phyloP scores from a whole-genome alignment of 2,113 vertebrate genomes.

The Xyliphius kryptos region DNA sequence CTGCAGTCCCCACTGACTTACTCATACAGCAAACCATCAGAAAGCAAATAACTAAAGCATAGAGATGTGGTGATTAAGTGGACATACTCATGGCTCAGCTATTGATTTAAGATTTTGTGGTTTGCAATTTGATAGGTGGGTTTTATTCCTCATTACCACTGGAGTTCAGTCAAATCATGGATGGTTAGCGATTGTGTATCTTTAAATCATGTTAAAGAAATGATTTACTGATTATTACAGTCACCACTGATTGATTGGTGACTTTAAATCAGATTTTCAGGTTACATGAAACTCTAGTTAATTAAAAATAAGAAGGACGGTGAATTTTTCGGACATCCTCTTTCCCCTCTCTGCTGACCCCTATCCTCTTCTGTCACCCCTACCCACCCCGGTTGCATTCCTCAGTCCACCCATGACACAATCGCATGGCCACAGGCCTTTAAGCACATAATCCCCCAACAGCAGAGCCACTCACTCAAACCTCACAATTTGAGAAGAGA shows the following conservation, averaged over 20 bases:
- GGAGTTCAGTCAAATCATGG: slow-evolving; percentile 12
- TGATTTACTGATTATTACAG: too few relatives aligned
- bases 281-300: too few relatives aligned
- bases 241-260: too few relatives aligned
- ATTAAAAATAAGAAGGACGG: too few relatives aligned
- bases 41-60: slow-evolving; percentile 1
- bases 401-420: slow-evolving; percentile 30
- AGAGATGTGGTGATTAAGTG: slow-evolving; percentile 13
- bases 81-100: slow-evolving; percentile 18
- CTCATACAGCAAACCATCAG: slow-evolving; percentile 15
- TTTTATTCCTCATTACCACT: slow-evolving; percentile 1
- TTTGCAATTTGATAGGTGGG: slow-evolving; percentile 29
- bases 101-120: slow-evolving; percentile 22
- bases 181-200: too few relatives aligned
- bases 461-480: slow-evolving; percentile 33
- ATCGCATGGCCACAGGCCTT: slow-evolving; percentile 26
- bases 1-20: slow-evolving; percentile 11
- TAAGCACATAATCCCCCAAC: slow-evolving; percentile 40
- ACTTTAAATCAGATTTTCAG: too few relatives aligned
- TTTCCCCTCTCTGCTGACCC: background rate
- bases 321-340: background rate
- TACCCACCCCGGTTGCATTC: slow-evolving; percentile 35
- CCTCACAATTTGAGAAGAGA: slow-evolving; percentile 17
- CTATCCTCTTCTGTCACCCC: background rate
- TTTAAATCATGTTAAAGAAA: too few relatives aligned